Evolutionary conservation across 2,113 vertebrate species (phyloP).

Genomic region (Tautogolabrus adspersus): DNA sequence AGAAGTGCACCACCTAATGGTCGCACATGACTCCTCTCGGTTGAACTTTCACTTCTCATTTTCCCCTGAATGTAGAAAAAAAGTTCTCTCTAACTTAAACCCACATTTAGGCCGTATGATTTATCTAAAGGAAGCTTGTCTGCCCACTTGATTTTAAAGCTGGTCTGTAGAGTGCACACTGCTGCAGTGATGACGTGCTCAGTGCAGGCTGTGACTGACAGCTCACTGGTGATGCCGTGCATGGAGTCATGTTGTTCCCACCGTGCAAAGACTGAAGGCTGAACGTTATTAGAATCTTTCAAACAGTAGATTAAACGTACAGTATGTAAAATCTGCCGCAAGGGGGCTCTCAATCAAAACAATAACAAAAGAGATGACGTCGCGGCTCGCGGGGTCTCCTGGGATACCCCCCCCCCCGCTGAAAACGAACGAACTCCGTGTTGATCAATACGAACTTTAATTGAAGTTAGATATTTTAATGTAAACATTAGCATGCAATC

Average conservation of each 20-base stretch:
- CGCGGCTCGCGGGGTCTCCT: too few relatives aligned
- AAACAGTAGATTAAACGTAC: too few relatives aligned
- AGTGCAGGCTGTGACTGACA: slow-evolving; percentile 23
- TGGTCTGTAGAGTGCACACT: background rate
- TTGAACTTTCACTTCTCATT: slow-evolving; percentile 19
- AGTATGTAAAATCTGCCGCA: too few relatives aligned
- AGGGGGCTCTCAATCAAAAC: too few relatives aligned
- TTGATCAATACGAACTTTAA: too few relatives aligned
- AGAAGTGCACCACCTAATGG: slow-evolving; percentile 86
- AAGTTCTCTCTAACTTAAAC: background rate
- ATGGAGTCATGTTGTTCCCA: background rate
- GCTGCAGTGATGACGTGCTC: background rate
- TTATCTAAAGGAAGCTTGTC: background rate
- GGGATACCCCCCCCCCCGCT: too few relatives aligned
- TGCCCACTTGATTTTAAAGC: background rate
- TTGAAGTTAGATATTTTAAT: too few relatives aligned
- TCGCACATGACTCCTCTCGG: slow-evolving; percentile 36
- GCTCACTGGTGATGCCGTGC: background rate
- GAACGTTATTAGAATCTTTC: too few relatives aligned
- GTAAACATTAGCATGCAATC: too few relatives aligned
- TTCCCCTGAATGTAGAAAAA: slow-evolving; percentile 2
- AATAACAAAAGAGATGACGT: too few relatives aligned
- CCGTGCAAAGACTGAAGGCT: background rate
- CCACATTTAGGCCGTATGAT: slow-evolving; percentile 19
- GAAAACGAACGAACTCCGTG: too few relatives aligned